phyloP scores from a whole-genome alignment of 2,113 vertebrate genomes.

The Tichodroma muraria region DNA sequence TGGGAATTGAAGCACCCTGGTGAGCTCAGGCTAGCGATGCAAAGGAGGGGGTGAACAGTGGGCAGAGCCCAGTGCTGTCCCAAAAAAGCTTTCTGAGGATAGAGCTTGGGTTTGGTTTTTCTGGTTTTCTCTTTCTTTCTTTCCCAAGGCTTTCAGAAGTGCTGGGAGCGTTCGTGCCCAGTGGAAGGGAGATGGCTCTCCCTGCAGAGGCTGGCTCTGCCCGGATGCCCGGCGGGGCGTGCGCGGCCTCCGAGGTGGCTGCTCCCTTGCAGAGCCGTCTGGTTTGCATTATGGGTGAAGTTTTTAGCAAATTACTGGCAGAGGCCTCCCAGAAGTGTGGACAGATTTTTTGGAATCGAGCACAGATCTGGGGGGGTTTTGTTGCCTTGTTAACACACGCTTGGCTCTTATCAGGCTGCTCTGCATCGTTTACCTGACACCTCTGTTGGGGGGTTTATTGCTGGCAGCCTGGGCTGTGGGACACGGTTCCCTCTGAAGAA shows the following conservation, averaged over 20 bases:
- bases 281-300: conserved; percentile 17
- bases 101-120: not conserved
- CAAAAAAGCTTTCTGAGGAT: not conserved
- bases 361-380: not conserved
- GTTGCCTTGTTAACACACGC: not conserved
- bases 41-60: not conserved
- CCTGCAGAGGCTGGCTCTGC: not conserved
- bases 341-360: not conserved
- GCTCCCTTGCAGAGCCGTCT: conserved; percentile 14
- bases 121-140: not conserved
- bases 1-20: not conserved
- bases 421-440: not conserved
- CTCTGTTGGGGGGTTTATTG: not conserved
- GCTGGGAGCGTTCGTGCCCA: rapidly evolving
- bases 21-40: rapidly evolving
- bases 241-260: not conserved
- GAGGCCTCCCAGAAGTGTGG: not conserved
- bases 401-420: not conserved
- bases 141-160: not conserved
- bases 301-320: conserved; percentile 18
- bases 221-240: rapidly evolving
- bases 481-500: rapidly evolving
- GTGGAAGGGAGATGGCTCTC: not conserved
- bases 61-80: not conserved
- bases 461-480: not conserved